These are phyloP conservation scores for Platerodrilus igneus DNA, from an alignment of 2,888 invertebrate genomes.

Conservation along the genomic window DNA sequence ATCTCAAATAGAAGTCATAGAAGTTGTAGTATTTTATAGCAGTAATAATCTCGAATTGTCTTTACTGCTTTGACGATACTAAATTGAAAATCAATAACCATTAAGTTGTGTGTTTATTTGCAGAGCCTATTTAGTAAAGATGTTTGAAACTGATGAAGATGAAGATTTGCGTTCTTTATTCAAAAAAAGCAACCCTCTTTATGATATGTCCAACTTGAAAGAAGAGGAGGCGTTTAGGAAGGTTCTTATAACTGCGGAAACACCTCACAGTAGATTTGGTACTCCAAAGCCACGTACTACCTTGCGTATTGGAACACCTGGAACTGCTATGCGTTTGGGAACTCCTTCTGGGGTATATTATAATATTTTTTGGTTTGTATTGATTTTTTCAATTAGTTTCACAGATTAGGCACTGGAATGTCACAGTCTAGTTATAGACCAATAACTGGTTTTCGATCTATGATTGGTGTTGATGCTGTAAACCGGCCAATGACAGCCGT, in stretches of 20 bases:
- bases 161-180: slow-evolving; percentile 31
- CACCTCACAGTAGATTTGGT: slow-evolving; percentile 11
- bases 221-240: slow-evolving; percentile 31
- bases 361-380: slow-evolving; percentile 4
- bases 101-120: background rate
- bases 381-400: slow-evolving; percentile 37
- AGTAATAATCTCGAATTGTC: too few species aligned
- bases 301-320: slow-evolving; percentile 41
- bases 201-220: slow-evolving; percentile 30
- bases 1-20: too few species aligned
- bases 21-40: too few species aligned
- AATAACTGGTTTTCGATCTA: slow-evolving; percentile 46
- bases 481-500: slow-evolving; percentile 93
- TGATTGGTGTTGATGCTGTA: slow-evolving; percentile 42
- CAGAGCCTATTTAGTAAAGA: slow-evolving; percentile 13
- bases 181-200: slow-evolving; percentile 29
- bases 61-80: too few species aligned
- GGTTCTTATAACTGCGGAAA: slow-evolving; percentile 29
- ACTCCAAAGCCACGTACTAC: slow-evolving; percentile 14
- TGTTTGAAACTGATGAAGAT: slow-evolving; percentile 30
- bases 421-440: slow-evolving; percentile 38
- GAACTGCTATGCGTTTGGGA: slow-evolving; percentile 53
- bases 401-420: slow-evolving; percentile 43
- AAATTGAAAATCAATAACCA: background rate
- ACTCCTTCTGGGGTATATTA: slow-evolving; percentile 53